Base-by-base conservation (phyloP, 2,113 vertebrate species). In the Corvus moneduloides region DNA sequence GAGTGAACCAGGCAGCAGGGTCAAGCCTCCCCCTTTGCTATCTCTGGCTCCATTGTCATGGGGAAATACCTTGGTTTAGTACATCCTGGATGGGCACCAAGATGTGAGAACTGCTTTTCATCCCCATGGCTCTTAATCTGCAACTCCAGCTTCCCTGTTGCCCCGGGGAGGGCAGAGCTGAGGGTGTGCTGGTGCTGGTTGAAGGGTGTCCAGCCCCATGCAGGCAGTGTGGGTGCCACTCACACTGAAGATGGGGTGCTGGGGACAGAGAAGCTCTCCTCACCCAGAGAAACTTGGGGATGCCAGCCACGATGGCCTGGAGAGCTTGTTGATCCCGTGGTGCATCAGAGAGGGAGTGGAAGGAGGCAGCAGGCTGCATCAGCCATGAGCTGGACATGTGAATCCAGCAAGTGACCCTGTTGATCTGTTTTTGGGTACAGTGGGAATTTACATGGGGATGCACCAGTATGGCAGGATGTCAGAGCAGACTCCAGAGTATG, bases 261-360 rank as follows among this genome's bases (percentile, higher is more conserved):
- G 49, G n/a, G 32, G 18, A 59, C 51, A 56, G 26, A 28, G 35
- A 41, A 62, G 16, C 2, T 84, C 61, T 84, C 20, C 19, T 75
- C 16, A 30, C 37, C 16, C 9, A 19, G 48, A 43, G 30, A 87
- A 61, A 69, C 14, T 10, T 1, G 6, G 27, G 10, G 5, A 51
- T 2, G 6, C 21, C 14, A 52, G 21, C 7, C 28, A 37, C 41
- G 26, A 55, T 13, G 21, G 27, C 32, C 48, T 72, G 66, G 41
- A 62, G 51, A 0, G 0, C 30, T 51, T 37, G 16, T 10, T 58
- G 56, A 33, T 39, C 23, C 14, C 1, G 0, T 11, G 56, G 13
- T 83, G 39, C 52, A 61, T 76, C 66, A 64, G 48, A 86, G 62
- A 68, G 63, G 6, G 7, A 5, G 2, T 52, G 46, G 72, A 87